Base-by-base conservation (phyloP, 2,113 vertebrate genomes). In the Serilophus lunatus region DNA sequence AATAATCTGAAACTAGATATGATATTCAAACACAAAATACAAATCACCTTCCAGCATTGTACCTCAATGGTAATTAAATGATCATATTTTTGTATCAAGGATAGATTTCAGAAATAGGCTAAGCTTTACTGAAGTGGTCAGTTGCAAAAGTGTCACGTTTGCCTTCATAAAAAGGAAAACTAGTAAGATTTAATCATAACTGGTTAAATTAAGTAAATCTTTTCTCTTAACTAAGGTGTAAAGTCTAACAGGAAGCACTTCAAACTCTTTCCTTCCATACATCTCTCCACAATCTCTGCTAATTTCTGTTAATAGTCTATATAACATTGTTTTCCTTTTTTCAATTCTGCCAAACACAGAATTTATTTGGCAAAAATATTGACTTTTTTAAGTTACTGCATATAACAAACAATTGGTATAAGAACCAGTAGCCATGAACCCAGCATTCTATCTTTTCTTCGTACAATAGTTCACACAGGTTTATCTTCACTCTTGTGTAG, bases 171-270 rank as follows among this genome's bases (percentile, higher is more conserved):
- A 91, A 87, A 33, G 60, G 68, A 87, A 92, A 91, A 81, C 22
- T 66, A 66, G 31, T 26, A 95, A 77, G 45, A 50, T 91, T 94
- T 94, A 54, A 88, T 92, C 56, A 86, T 19, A 71, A 47, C 25
- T 79, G 53, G 90, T 90, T 69, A 65, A 90, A 89, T 94, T 79
- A 69, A 72, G 42, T 74, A 35, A 81, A 63, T 76, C 0, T 33
- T 95, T 93, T 82, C 54, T 85, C 68, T 86, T 82, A 90, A 86
- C 80, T 83, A 93, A 78, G 36, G 18, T 64, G 28, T 53, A 89
- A 45, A 82, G 42, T 92, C 45, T 77, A 83, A 84, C 19, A 91
- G 47, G 75, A 88, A 81, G 15, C 45, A 64, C 25, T 64, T 59
- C 57, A 57, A 44, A 68, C 15, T 71, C 25, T 57, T 90, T 88